phyloP scores from a whole-genome alignment of 2,797 vertebrate genomes.

The Monodelphis domestica region DNA sequence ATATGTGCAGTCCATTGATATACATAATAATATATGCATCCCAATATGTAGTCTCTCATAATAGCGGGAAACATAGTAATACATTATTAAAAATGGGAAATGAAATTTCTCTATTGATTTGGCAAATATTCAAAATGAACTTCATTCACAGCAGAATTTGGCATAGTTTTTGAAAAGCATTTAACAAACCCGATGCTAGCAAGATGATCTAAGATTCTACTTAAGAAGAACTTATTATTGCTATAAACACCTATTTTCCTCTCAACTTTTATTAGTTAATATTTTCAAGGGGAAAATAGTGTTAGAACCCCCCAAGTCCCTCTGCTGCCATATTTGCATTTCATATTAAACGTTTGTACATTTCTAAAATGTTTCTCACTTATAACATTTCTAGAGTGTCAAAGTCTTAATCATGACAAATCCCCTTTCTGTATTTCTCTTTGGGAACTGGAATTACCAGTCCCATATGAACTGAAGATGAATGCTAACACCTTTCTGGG shows the following conservation, averaged over 20 bases:
- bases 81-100: neutral
- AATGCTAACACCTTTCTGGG: neutral
- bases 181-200: neutral
- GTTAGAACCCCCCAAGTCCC: neutral
- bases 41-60: neutral
- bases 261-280: neutral
- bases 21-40: neutral
- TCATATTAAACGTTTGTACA: neutral
- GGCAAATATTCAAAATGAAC: neutral
- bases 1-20: neutral
- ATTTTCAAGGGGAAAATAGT: neutral
- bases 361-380: neutral
- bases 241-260: neutral
- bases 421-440: neutral
- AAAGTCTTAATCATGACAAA: neutral
- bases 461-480: neutral
- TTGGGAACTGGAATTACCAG: neutral
- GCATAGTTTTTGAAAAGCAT: neutral
- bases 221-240: neutral
- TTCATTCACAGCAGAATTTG: neutral
- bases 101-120: neutral
- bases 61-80: neutral
- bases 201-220: neutral
- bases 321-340: neutral
- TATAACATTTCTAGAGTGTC: neutral